Evolutionary conservation across 2,113 vertebrate genomes (phyloP), one percentile per base, ranked within the genome.

Genomic region (Chloebia gouldiae): DNA sequence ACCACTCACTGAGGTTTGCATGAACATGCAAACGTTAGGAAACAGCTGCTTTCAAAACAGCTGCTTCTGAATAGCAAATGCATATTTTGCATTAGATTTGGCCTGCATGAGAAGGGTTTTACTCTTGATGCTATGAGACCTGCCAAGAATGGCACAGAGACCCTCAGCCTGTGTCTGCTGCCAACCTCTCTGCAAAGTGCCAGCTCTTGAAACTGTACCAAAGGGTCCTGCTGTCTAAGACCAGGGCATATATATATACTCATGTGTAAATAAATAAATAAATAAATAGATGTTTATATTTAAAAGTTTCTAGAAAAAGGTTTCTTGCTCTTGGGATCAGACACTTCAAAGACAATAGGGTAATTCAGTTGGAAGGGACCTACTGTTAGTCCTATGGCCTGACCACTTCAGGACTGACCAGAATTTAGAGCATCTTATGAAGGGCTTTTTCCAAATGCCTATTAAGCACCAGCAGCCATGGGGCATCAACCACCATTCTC

Each of bases 21-120:
- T 83, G 82, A 81, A 27, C 59, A 73, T 90, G 88, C 79, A 96
- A 96, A 94, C 23, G 25, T 30, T 12, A 40, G 73, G 76, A 88
- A 94, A 24, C 42, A 50, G 60, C 56, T 76, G 69, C 60, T 76
- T 90, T 83, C 47, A 42, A 63, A 92, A 37, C 24, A 80, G 13
- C 64, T 85, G 54, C 42, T 79, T 91, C 66, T 90, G 87, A 91
- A 39, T 47, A 60, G 39, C n/a, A 88, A 65, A 86, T 9, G 6
- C 5, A 2, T 11, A 4, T 51, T 90, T 96, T 96, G 31, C 79
- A 71, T 90, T 14, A 42, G 39, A 1, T 45, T 57, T 51, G 16
- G 42, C 73, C 51, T 73, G 7, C 31, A 16, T 24, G 16, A 42
- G 39, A 21, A 45, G 23, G 14, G 23, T 20, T 82, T 87, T 76